phyloP scores from a whole-genome alignment of 2,888 invertebrate genomes.

The Sylvicola cinctus region DNA sequence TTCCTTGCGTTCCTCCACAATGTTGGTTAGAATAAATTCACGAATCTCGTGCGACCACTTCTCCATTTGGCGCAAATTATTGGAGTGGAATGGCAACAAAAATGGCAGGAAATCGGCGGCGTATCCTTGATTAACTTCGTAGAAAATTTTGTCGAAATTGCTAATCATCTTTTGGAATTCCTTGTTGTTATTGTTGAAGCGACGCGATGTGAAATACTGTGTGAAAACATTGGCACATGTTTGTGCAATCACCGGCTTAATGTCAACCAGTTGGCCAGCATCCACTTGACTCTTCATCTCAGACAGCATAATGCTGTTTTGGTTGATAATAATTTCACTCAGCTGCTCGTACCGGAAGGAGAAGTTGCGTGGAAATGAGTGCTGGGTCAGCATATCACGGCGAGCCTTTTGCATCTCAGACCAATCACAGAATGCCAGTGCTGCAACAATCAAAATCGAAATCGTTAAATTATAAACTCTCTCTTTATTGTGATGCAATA shows the following conservation, averaged over 20 bases:
- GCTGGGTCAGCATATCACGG: conserved; percentile 33
- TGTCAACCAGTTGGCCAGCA: conserved; percentile 10
- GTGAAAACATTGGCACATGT: conserved; percentile 38
- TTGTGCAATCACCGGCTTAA: conserved; percentile 29
- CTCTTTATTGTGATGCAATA: conserved; percentile 1
- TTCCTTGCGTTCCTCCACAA: conserved; percentile 27
- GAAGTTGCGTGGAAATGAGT: conserved; percentile 35
- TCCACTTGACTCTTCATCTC: conserved; percentile 11
- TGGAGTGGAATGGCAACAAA: conserved; percentile 30
- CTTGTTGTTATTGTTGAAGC: conserved; percentile 21
- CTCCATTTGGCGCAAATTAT: conserved; percentile 29
- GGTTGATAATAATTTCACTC: conserved; percentile 27
- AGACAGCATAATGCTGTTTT: conserved; percentile 20
- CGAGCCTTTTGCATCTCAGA: conserved; percentile 37
- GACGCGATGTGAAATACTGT: conserved; percentile 35
- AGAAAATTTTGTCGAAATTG: conserved; percentile 41
- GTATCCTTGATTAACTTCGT: conserved; percentile 45
- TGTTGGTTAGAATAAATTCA: conserved; percentile 28
- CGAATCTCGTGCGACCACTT: conserved; percentile 31
- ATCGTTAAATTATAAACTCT: background rate
- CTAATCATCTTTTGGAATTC: conserved; percentile 29
- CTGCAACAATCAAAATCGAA: conserved; percentile 17
- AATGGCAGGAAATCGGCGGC: conserved; percentile 43
- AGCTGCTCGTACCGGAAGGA: conserved; percentile 30
- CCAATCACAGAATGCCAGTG: conserved; percentile 49